These are phyloP conservation scores for Drosophila prolongata DNA, from an alignment of 2,888 invertebrate genomes.

Conservation along the genomic window DNA sequence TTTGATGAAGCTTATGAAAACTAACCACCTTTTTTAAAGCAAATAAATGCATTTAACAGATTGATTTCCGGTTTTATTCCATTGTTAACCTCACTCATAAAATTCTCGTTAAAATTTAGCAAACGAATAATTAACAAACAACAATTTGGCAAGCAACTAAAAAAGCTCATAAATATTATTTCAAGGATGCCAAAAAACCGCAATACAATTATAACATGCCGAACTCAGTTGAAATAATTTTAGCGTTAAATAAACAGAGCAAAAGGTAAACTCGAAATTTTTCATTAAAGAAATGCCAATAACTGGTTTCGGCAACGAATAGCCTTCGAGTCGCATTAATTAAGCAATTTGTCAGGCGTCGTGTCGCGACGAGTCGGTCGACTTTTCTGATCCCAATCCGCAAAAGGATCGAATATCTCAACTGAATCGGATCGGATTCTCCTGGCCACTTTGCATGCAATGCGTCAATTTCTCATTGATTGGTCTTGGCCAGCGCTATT, in stretches of 20 bases:
- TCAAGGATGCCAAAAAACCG: constrained; percentile 39
- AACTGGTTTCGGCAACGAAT: constrained; percentile 65
- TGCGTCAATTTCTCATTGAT: constrained; percentile 66
- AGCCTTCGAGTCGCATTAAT: constrained; percentile 68
- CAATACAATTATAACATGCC: constrained; percentile 29
- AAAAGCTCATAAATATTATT: constrained; percentile 1
- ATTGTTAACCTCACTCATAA: background rate
- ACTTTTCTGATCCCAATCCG: constrained; percentile 44
- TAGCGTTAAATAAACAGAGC: background rate
- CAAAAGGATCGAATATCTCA: constrained; percentile 8
- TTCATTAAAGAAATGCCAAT: constrained; percentile 59
- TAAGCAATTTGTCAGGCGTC: constrained; percentile 77
- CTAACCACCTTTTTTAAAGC: background rate
- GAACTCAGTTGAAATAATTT: constrained; percentile 8
- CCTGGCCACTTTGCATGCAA: constrained; percentile 65
- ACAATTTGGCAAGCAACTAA: background rate
- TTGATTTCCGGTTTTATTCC: background rate
- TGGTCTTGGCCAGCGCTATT: constrained; percentile 61
- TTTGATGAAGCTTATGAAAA: background rate
- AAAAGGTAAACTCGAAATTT: constrained; percentile 22
- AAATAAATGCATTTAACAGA: background rate
- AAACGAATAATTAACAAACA: background rate
- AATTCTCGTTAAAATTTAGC: background rate
- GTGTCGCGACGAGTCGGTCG: constrained; percentile 36
- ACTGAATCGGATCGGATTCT: constrained; percentile 27